Conservation (phyloP, 2,113 vertebrate genomes). For the Rhagologus leucostigma region DNA sequence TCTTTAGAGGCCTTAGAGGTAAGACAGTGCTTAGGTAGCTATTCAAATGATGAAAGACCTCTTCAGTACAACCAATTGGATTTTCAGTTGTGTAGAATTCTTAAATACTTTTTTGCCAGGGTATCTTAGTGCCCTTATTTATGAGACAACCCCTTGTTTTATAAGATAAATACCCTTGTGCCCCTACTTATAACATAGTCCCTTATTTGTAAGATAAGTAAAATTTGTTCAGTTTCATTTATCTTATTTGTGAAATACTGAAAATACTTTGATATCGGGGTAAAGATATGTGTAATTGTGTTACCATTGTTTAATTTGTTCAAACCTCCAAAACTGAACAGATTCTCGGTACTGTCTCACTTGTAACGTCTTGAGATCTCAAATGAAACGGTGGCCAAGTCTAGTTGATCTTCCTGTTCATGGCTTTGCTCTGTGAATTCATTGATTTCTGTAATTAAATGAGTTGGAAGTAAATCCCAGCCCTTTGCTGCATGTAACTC, state of each 20-base stretch:
- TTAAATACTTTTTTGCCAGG: neutral
- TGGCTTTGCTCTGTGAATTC: constrained; percentile 53
- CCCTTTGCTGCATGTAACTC: constrained; percentile 58
- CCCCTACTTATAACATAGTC: neutral
- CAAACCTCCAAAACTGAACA: neutral
- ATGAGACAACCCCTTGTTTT: neutral
- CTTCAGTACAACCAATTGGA: neutral
- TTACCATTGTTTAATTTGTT: neutral
- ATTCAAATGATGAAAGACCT: neutral
- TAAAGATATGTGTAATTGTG: neutral
- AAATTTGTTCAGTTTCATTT: neutral
- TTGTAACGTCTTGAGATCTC: constrained; percentile 19
- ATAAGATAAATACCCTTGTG: neutral
- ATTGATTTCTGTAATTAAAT: constrained; percentile 80
- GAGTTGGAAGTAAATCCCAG: constrained; percentile 72
- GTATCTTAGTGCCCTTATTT: neutral
- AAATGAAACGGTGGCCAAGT: neutral
- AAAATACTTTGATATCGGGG: neutral
- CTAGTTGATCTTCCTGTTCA: constrained; percentile 46
- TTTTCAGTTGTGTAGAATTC: neutral
- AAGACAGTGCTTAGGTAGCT: neutral
- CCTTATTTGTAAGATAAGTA: neutral
- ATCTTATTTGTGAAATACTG: neutral
- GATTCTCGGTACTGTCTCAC: neutral
- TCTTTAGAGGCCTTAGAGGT: neutral